These are phyloP conservation scores for Gymnocypris eckloni DNA, from an alignment of 2,797 vertebrate genomes.

Conservation along the genomic window DNA sequence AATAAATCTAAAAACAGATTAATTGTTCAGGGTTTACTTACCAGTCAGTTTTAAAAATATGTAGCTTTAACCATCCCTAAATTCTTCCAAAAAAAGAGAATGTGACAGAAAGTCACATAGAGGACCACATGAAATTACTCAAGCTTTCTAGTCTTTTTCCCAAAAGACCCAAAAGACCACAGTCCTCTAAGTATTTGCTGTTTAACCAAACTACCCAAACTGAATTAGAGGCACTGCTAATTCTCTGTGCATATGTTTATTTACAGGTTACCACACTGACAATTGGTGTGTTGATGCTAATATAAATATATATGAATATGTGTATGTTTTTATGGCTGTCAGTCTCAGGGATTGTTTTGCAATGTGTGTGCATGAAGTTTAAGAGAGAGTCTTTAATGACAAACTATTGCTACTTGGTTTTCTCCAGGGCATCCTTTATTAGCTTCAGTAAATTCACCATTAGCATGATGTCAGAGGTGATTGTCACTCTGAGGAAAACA, in stretches of 20 bases:
- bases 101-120: background rate
- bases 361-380: background rate
- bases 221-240: conserved; percentile 49
- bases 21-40: background rate
- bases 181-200: conserved; percentile 31
- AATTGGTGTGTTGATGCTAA: conserved; percentile 4
- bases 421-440: conserved; percentile 71
- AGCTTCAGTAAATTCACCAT: conserved; percentile 75
- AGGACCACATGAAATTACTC: background rate
- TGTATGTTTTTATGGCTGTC: conserved; percentile 1
- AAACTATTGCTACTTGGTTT: conserved; percentile 58
- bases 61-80: background rate
- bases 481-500: conserved; percentile 66
- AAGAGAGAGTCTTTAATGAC: conserved; percentile 18
- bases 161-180: conserved; percentile 25
- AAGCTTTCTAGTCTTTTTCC: conserved; percentile 30
- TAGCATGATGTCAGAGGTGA: conserved; percentile 74
- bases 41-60: background rate
- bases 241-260: conserved; percentile 13
- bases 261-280: conserved; percentile 15
- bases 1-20: background rate
- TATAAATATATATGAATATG: conserved; percentile 10
- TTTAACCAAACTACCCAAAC: conserved; percentile 53
- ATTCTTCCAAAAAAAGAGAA: background rate
- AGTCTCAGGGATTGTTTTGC: background rate